Percentiles rank a stretch among this genome's conserved stretches.
Evolutionary conservation across 2,113 vertebrate genomes (phyloP).

Genomic region (Sterrhoptilus dennistouni): DNA sequence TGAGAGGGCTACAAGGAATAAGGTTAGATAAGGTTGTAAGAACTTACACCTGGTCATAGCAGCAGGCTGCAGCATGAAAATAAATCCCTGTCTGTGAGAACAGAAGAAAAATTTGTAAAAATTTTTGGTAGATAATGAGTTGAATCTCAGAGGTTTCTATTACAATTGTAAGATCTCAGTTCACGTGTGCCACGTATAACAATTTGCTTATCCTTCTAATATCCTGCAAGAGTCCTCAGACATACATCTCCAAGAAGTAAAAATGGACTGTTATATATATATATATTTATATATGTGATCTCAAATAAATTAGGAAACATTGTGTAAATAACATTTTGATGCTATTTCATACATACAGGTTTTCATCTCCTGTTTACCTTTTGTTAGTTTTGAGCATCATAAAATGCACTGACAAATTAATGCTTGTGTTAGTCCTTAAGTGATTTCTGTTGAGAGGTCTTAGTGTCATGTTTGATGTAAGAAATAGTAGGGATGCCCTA

Average conservation of each 20-base stretch:
- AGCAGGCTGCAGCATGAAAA: not conserved
- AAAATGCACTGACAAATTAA: not conserved
- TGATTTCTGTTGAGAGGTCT: not conserved
- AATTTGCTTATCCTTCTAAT: not conserved
- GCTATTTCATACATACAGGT: not conserved
- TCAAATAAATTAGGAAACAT: not conserved
- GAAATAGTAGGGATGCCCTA: not conserved
- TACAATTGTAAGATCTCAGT: not conserved
- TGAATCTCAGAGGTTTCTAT: not conserved
- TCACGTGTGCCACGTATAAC: accelerated
- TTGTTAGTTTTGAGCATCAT: not conserved
- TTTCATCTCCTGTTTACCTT: not conserved
- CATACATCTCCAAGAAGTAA: not conserved
- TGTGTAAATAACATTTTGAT: not conserved
- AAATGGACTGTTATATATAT: not conserved
- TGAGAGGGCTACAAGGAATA: not conserved
- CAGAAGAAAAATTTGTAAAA: not conserved
- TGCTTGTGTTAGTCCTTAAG: not conserved
- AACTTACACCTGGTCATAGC: accelerated
- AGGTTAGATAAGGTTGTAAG: not conserved
- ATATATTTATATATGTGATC: not conserved
- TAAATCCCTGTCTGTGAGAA: not conserved
- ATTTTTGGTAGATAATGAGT: not conserved
- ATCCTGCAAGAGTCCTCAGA: not conserved
- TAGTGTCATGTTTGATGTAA: not conserved